These are phyloP conservation scores for Phortica okadai DNA, from an alignment of 2,888 invertebrate genomes.

Conservation along the genomic window DNA sequence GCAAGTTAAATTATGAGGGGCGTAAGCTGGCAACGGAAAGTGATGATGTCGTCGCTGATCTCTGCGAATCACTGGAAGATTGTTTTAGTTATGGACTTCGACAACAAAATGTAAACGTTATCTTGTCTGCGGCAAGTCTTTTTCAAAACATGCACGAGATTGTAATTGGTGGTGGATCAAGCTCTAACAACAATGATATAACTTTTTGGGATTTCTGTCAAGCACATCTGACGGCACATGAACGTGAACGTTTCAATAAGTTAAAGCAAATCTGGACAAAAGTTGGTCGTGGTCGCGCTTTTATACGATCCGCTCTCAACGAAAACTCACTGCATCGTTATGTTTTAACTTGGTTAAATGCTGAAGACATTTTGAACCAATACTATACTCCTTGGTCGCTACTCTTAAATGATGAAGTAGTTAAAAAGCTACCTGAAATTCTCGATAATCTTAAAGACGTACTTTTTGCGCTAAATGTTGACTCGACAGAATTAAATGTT, in stretches of 20 bases:
- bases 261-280: conserved; percentile 83
- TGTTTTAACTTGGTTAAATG: conserved; percentile 85
- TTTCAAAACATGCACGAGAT: conserved; percentile 85
- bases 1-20: conserved; percentile 90
- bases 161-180: conserved; percentile 77
- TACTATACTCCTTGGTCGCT: conserved; percentile 93
- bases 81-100: conserved; percentile 87
- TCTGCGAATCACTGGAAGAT: conserved; percentile 87
- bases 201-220: conserved; percentile 89
- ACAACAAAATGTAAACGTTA: conserved; percentile 77
- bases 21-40: conserved; percentile 94
- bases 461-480: conserved; percentile 94
- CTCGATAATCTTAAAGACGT: conserved; percentile 92
- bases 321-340: conserved; percentile 92
- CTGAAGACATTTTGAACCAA: conserved; percentile 80
- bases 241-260: conserved; percentile 88
- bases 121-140: conserved; percentile 64
- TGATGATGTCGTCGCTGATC: conserved; percentile 79
- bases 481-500: conserved; percentile 88
- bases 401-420: conserved; percentile 87
- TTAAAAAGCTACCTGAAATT: conserved; percentile 87
- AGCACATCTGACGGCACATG: conserved; percentile 89
- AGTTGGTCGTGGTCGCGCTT: conserved; percentile 81
- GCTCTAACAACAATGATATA: conserved; percentile 64
- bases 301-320: conserved; percentile 92